Conservation (phyloP, 2,797 vertebrate species). For the Eleutherodactylus coqui region DNA sequence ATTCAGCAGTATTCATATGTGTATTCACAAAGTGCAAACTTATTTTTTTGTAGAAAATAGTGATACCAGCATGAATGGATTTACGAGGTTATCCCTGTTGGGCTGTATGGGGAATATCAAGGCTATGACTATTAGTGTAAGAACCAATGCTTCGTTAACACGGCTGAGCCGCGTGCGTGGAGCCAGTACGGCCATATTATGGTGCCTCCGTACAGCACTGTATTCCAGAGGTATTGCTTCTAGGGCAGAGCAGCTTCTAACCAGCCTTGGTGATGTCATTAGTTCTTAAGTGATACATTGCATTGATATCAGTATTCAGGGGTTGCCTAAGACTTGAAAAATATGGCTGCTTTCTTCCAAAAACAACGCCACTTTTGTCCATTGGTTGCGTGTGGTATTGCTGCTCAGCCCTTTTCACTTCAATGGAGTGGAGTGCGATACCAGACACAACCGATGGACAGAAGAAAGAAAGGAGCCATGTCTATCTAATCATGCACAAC, state of each 20-base stretch:
- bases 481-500: not conserved
- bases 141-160: not conserved
- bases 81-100: not conserved
- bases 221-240: not conserved
- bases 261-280: not conserved
- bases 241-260: not conserved
- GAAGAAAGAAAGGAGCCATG: not conserved
- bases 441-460: not conserved
- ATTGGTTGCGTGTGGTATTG: not conserved
- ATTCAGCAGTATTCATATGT: not conserved
- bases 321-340: not conserved
- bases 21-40: conserved; percentile 11
- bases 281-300: not conserved
- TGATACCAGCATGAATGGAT: not conserved
- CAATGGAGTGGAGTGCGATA: not conserved
- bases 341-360: not conserved
- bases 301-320: not conserved
- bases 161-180: too few species aligned
- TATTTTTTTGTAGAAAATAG: conserved; percentile 6
- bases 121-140: not conserved
- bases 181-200: not conserved
- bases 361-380: not conserved
- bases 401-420: not conserved
- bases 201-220: not conserved
- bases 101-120: not conserved